These are phyloP conservation scores for Lysiphlebus fabarum DNA, from an alignment of 1,140 invertebrate genomes.

Conservation along the genomic window DNA sequence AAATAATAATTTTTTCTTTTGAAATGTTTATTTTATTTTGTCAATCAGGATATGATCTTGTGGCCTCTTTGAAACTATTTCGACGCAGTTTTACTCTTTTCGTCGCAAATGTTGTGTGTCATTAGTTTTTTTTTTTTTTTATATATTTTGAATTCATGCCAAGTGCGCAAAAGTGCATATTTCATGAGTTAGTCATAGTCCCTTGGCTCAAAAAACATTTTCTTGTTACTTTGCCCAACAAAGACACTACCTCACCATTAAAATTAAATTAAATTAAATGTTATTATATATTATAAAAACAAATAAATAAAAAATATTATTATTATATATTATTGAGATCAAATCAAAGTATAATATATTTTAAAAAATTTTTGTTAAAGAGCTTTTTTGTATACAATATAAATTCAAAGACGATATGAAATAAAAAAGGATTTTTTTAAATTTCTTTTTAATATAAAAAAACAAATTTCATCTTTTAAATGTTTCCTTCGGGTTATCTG, in stretches of 20 bases:
- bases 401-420: too few relatives aligned
- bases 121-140: slow-evolving; percentile 25
- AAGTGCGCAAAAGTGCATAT: slow-evolving; percentile 40
- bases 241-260: slow-evolving; percentile 13
- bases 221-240: slow-evolving; percentile 21
- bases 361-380: too few relatives aligned
- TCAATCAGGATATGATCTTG: not conserved
- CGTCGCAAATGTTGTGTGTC: slow-evolving; percentile 14
- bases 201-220: slow-evolving; percentile 9
- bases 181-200: slow-evolving; percentile 33
- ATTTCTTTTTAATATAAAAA: too few relatives aligned
- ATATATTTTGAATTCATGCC: slow-evolving; percentile 36
- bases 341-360: too few relatives aligned
- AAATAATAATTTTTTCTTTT: too few relatives aligned
- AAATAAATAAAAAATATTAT: too few relatives aligned
- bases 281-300: too few relatives aligned
- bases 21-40: not conserved
- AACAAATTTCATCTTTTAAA: slow-evolving; percentile 22
- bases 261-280: too few relatives aligned
- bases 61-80: slow-evolving; percentile 16
- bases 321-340: too few relatives aligned
- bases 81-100: slow-evolving; percentile 10
- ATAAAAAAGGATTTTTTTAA: too few relatives aligned
- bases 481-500: slow-evolving; percentile 25
- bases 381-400: too few relatives aligned